phyloP scores from a whole-genome alignment of 2,888 invertebrate genomes.

The Orthonychiurus folsomi region DNA sequence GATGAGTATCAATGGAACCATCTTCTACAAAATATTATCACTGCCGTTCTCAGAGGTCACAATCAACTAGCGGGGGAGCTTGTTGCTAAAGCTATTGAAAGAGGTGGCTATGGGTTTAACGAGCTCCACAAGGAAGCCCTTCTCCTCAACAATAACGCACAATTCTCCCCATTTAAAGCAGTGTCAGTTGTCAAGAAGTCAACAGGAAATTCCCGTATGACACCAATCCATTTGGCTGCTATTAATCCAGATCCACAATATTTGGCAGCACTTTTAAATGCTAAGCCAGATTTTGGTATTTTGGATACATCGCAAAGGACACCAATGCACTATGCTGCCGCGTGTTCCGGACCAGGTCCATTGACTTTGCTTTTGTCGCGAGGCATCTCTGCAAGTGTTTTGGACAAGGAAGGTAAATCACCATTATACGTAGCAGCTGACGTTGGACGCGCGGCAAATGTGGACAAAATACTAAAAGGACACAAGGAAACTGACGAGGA shows the following conservation, averaged over 20 bases:
- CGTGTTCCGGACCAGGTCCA: slow-evolving; percentile 47
- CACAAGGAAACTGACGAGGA: slow-evolving; percentile 9
- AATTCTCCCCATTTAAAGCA: slow-evolving; percentile 33
- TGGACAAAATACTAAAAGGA: slow-evolving; percentile 42
- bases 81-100: slow-evolving; percentile 18
- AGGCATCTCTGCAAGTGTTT: slow-evolving; percentile 37
- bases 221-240: slow-evolving; percentile 50
- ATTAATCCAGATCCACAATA: slow-evolving; percentile 49
- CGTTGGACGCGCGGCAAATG: slow-evolving; percentile 44
- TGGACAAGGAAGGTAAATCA: slow-evolving; percentile 44
- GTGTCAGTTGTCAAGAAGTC: slow-evolving; percentile 41
- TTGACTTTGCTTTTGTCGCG: slow-evolving; percentile 44
- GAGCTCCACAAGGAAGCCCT: slow-evolving; percentile 31
- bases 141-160: slow-evolving; percentile 8
- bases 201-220: slow-evolving; percentile 43
- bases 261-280: slow-evolving; percentile 44
- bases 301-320: slow-evolving; percentile 45
- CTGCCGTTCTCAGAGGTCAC: slow-evolving; percentile 46
- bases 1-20: neutral
- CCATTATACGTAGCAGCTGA: slow-evolving; percentile 45
- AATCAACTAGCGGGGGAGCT: slow-evolving; percentile 42
- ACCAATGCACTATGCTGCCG: slow-evolving; percentile 50
- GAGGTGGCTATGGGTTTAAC: slow-evolving; percentile 34
- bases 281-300: slow-evolving; percentile 47
- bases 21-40: slow-evolving; percentile 36